phyloP scores from a whole-genome alignment of 2,888 invertebrate species.

The Cheiracanthium punctorium region DNA sequence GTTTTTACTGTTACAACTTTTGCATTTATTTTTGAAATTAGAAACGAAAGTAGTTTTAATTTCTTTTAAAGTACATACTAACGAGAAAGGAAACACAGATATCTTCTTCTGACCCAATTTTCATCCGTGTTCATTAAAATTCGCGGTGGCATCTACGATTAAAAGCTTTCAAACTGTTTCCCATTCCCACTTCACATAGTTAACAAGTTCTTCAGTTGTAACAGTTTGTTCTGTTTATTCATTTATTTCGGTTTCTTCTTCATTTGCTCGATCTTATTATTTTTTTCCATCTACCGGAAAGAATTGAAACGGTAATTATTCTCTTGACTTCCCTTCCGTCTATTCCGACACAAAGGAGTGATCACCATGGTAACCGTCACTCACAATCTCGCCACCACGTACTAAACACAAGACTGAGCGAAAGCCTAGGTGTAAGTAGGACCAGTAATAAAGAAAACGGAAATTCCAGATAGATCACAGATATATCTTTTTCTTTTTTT shows the following conservation, averaged over 20 bases:
- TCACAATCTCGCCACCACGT: constrained; percentile 42
- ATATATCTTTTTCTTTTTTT: too few species aligned
- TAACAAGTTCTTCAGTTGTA: constrained; percentile 26
- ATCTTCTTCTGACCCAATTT: too few species aligned
- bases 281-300: constrained; percentile 21
- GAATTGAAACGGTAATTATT: constrained; percentile 64
- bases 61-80: too few species aligned
- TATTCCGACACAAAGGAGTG: constrained; percentile 46
- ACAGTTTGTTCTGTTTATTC: constrained; percentile 46
- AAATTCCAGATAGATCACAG: constrained; percentile 47
- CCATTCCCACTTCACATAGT: neutral
- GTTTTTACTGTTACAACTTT: too few species aligned
- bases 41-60: too few species aligned
- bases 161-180: too few species aligned
- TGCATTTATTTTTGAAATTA: too few species aligned
- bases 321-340: constrained; percentile 61
- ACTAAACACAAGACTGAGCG: constrained; percentile 45
- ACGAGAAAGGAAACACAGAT: too few species aligned
- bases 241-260: constrained; percentile 45
- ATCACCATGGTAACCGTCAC: constrained; percentile 49
- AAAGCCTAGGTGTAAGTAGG: constrained; percentile 21
- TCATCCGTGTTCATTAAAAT: too few species aligned
- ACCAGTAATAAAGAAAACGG: constrained; percentile 36
- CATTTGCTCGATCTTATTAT: neutral
- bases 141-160: too few species aligned